Conservation (phyloP, 2,888 invertebrate species). For the Pteria penguin region DNA sequence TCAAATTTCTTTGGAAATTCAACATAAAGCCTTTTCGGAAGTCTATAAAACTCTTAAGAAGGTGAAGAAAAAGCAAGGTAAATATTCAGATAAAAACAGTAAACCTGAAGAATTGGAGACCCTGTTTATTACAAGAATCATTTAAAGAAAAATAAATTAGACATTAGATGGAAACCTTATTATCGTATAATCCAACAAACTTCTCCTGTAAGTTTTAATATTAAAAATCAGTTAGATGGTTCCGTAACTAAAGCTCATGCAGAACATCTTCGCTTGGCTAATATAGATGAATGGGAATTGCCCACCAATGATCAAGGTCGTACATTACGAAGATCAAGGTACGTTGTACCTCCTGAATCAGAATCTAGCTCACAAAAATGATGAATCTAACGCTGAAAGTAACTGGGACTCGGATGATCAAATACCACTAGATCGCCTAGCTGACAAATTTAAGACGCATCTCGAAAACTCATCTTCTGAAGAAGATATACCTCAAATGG, state of each 20-base stretch:
- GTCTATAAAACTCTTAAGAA: no score
- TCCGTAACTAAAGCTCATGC: neutral
- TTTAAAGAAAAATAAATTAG: conserved; percentile 17
- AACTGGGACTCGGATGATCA: neutral
- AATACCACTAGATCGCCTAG: neutral
- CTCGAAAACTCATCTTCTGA: conserved; percentile 6
- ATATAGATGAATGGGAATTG: conserved; percentile 17
- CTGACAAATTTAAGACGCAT: neutral
- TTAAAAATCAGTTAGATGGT: conserved; percentile 11
- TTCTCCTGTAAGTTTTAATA: conserved; percentile 19
- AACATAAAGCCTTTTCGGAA: no score
- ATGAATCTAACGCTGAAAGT: neutral
- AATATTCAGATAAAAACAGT: no score
- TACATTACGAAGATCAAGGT: conserved; percentile 7
- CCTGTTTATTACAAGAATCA: conserved; percentile 36
- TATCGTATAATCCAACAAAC: conserved; percentile 15
- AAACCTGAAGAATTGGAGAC: no score
- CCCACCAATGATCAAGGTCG: conserved; percentile 1
- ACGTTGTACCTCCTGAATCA: conserved; percentile 11
- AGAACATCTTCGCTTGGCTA: conserved; percentile 9
- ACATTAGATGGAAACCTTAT: conserved; percentile 34
- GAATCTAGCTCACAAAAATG: neutral
- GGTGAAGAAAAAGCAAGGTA: no score
- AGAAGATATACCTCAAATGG: conserved; percentile 13
- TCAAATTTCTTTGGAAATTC: no score